Evolutionary conservation across 30 jellyfish, hydroid and myxozoan genomes (phyloP), one percentile per base, ranked within the genome.

Genomic region (Hydractinia symbiolongicarpus): DNA sequence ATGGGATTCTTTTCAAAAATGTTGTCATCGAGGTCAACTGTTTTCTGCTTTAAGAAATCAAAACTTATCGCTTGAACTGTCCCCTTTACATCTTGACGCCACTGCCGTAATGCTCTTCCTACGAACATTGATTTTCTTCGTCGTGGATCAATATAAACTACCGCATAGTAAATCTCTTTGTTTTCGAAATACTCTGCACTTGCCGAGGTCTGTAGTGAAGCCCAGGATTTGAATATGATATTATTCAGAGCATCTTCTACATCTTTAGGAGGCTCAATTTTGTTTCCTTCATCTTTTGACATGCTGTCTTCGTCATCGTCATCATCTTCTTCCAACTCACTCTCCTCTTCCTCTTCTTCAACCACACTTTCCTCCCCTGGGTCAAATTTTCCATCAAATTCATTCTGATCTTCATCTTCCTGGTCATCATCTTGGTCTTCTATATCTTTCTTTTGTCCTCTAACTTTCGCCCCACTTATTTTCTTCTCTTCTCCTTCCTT

Each of bases 11-110:
- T 64, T 64, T 64, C 74, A 64, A 64, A 64, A 13, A 64, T 64
- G 40, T 6, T 64, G 74, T 64, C 74, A 64, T 64, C 19, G 69
- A 58, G 69, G 69, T 58, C 19, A 11, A 16, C 69, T 58, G 69
- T 58, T 16, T 58, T 58, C 69, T 58, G 69, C 69, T 58, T 58
- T 16, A 58, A 58, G 19, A 58, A 58, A 11, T 16, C 19, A 58
- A 58, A 30, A 30, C 44, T 30, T 30, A 30, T 30, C 44, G 44
- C 44, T 30, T 30, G 69, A 58, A 58, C 17, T 11, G 69, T 13
- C 69, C 69, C 15, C 19, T 58, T 16, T 11, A 13, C 19, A 16
- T 58, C 69, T 16, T 58, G 69, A 11, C 15, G 17, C 69, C 69
- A 58, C 19, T 16, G 15, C 15, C 19, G 69, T 13, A 16, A 11